These are phyloP conservation scores for Onychomys arenicola DNA, from an alignment of 2,797 vertebrate genomes.

Conservation along the genomic window DNA sequence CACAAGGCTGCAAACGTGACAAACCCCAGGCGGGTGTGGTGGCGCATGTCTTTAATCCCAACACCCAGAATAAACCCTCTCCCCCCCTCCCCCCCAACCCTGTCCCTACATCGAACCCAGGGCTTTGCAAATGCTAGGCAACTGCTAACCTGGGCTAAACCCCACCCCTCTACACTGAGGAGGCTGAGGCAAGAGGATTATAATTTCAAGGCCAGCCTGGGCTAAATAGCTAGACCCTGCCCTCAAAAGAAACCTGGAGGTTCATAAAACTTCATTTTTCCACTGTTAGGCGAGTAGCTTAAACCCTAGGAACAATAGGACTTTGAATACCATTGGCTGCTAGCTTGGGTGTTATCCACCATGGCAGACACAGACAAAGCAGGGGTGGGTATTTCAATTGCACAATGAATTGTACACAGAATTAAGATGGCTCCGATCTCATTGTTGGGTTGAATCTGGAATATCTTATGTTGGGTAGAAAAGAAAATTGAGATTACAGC, in stretches of 20 bases:
- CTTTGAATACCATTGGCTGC: conserved; percentile 49
- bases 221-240: not conserved
- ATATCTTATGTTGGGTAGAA: not conserved
- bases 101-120: not conserved
- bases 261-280: conserved; percentile 46
- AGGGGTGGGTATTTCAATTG: conserved; percentile 75
- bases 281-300: conserved; percentile 1
- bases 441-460: conserved; percentile 51
- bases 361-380: conserved; percentile 78
- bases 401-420: conserved; percentile 77
- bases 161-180: not conserved
- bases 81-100: rapidly evolving
- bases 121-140: not conserved
- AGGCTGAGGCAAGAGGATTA: not conserved
- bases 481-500: not conserved
- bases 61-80: not conserved
- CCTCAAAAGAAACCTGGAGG: not conserved
- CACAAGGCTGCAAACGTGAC: not conserved
- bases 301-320: conserved; percentile 64
- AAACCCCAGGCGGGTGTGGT: not conserved
- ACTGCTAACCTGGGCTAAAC: not conserved
- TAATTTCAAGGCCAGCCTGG: not conserved
- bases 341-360: conserved; percentile 65
- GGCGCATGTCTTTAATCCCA: not conserved
- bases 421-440: conserved; percentile 77